Percentiles rank a stretch among this genome's conserved stretches.
Evolutionary conservation across 2,113 vertebrate genomes (phyloP).

Genomic region (Struthidea cinerea): DNA sequence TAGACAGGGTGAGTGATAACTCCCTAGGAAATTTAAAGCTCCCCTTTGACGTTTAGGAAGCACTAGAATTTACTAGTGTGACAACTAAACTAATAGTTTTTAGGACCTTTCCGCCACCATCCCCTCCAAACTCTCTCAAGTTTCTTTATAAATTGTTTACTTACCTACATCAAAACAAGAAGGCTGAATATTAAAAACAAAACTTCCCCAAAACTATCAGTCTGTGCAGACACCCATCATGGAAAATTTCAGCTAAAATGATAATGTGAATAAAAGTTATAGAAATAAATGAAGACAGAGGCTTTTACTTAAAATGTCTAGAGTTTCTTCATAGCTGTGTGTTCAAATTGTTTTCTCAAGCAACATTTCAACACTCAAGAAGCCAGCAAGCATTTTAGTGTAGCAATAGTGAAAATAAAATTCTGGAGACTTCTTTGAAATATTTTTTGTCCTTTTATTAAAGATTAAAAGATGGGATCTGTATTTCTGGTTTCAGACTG

Average conservation of each 20-base stretch:
- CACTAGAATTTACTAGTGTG: background rate
- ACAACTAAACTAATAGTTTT: background rate
- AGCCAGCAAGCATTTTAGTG: background rate
- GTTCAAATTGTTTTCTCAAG: background rate
- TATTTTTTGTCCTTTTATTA: background rate
- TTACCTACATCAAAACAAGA: background rate
- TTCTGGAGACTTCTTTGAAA: background rate
- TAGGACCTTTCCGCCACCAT: fast-evolving
- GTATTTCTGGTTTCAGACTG: background rate
- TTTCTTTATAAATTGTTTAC: background rate
- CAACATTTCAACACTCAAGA: background rate
- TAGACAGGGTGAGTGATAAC: background rate
- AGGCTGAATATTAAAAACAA: background rate
- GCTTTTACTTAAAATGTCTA: background rate
- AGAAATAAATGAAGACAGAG: background rate
- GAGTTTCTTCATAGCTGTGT: background rate
- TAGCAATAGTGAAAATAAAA: background rate
- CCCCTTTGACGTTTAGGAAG: background rate
- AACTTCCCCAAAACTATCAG: background rate
- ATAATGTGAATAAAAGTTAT: background rate
- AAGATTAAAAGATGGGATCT: background rate
- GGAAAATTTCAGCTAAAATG: background rate
- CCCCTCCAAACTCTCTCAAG: background rate
- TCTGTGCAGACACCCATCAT: background rate
- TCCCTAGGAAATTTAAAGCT: background rate